phyloP scores from a whole-genome alignment of 2,113 vertebrate genomes.

The Hypocryptadius cinnamomeus region DNA sequence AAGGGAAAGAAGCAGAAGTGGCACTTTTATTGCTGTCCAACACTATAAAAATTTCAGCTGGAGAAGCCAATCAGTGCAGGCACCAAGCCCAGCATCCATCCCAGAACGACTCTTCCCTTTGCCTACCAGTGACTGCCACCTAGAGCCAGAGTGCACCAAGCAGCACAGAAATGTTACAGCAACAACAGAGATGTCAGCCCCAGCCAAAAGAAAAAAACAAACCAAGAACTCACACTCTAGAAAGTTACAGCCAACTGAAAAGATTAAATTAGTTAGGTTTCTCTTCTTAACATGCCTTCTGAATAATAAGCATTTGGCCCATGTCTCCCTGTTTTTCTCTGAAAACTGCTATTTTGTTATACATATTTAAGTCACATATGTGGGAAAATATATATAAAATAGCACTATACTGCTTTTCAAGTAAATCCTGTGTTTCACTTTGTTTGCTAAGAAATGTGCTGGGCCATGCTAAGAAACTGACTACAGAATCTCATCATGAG shows the following conservation, averaged over 20 bases:
- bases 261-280: not conserved
- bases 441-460: not conserved
- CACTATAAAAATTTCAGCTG: not conserved
- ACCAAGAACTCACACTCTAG: not conserved
- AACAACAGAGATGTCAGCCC: not conserved
- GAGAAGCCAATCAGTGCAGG: not conserved
- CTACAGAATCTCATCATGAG: not conserved
- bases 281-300: not conserved
- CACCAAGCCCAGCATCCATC: not conserved
- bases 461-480: not conserved
- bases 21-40: not conserved
- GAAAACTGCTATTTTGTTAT: not conserved
- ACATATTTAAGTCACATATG: not conserved
- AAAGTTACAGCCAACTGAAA: not conserved
- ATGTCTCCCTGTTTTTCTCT: not conserved
- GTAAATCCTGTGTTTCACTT: not conserved
- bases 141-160: not conserved
- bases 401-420: not conserved
- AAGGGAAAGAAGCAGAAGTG: not conserved
- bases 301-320: not conserved
- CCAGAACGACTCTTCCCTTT: not conserved
- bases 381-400: not conserved
- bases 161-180: not conserved
- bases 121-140: slow-evolving; percentile 37
- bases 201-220: not conserved